phyloP scores from a whole-genome alignment of 2,797 vertebrate species.

The Poeciliopsis infans region DNA sequence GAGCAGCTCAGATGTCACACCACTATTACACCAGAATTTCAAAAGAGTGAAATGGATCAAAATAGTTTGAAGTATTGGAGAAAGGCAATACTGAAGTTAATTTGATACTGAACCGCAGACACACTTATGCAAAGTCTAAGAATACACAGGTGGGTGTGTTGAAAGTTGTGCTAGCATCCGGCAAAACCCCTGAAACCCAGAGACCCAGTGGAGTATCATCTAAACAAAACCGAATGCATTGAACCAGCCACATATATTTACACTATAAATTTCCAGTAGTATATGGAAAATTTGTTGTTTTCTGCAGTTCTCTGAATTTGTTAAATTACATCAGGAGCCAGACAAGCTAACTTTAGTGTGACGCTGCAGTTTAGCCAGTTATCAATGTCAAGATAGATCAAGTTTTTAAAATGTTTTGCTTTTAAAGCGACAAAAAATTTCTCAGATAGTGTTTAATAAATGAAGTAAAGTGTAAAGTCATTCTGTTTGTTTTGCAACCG shows the following conservation, averaged over 20 bases:
- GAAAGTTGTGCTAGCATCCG: neutral
- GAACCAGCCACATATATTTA: neutral
- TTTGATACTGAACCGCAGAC: neutral
- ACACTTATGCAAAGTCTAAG: neutral
- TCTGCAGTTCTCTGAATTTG: neutral
- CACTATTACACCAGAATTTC: no score
- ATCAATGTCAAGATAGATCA: neutral
- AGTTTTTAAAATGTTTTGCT: neutral
- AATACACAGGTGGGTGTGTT: neutral
- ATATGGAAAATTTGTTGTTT: neutral
- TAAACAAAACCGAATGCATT: neutral
- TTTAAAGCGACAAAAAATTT: neutral
- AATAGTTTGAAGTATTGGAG: neutral
- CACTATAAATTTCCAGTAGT: neutral
- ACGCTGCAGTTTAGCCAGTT: neutral
- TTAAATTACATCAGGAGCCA: neutral
- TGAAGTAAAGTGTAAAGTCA: neutral
- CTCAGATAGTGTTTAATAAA: neutral
- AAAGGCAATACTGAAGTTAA: neutral
- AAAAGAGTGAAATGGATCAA: neutral
- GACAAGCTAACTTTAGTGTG: neutral
- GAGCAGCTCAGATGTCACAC: neutral
- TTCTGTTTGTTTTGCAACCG: neutral
- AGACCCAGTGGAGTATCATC: neutral
- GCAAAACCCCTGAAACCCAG: no score